Evolutionary conservation across 2,888 invertebrate species (phyloP).

Genomic region (Tenthredo distinguenda): DNA sequence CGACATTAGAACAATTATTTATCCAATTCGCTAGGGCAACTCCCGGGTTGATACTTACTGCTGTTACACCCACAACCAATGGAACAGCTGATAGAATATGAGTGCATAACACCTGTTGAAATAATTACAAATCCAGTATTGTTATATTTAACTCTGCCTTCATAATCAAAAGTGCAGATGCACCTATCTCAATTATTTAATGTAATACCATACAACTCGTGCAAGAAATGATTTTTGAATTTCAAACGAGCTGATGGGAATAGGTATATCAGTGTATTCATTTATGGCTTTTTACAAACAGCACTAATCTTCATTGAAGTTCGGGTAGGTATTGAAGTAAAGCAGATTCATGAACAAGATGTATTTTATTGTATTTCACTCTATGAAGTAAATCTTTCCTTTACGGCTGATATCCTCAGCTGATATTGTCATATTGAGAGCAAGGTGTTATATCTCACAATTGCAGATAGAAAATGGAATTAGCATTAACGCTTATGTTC

Average conservation of each 20-base stretch:
- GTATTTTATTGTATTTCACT: neutral
- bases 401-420: neutral
- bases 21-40: slow-evolving; percentile 73
- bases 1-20: slow-evolving; percentile 75
- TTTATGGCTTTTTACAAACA: neutral
- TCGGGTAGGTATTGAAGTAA: neutral
- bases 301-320: neutral
- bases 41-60: slow-evolving; percentile 54
- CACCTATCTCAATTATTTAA: neutral
- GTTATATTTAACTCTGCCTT: slow-evolving; percentile 5
- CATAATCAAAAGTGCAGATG: neutral
- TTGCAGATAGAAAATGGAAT: neutral
- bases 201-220: neutral
- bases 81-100: neutral
- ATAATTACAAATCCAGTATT: neutral
- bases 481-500: neutral
- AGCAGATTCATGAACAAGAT: neutral
- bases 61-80: neutral
- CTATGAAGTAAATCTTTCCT: neutral
- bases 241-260: neutral
- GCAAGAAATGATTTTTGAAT: neutral
- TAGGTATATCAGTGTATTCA: neutral
- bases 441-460: neutral
- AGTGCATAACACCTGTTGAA: neutral
- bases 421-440: neutral